Percentiles rank a stretch among this genome's conserved stretches.
These are phyloP conservation scores for Myathropa florea DNA, from an alignment of 2,888 invertebrate genomes.

Conservation along the genomic window DNA sequence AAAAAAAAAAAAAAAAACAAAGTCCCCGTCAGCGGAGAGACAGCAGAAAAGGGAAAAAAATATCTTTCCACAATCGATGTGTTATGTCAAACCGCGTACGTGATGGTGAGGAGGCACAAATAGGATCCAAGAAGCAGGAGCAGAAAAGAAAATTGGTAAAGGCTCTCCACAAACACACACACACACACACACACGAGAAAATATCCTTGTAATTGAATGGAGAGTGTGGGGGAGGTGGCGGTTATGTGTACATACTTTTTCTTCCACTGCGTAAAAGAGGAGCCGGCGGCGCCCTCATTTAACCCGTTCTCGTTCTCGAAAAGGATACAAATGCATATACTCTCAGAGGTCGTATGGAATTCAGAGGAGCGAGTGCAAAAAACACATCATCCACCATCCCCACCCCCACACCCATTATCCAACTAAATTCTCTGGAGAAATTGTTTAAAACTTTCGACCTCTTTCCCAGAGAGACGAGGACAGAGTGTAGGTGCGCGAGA, in stretches of 20 bases:
- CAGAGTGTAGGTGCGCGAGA: neutral
- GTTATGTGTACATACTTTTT: neutral
- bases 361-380: constrained; percentile 3
- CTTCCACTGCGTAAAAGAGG: constrained; percentile 6
- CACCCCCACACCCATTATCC: neutral
- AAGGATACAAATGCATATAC: constrained; percentile 4
- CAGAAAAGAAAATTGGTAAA: constrained; percentile 43
- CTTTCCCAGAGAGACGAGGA: constrained; percentile 73
- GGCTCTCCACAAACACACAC: constrained; percentile 17
- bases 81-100: constrained; percentile 49
- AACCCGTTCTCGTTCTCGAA: constrained; percentile 42
- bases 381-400: neutral
- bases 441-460: constrained; percentile 79
- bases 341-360: constrained; percentile 47
- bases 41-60: constrained; percentile 2
- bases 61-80: constrained; percentile 49
- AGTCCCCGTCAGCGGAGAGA: neutral
- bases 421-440: constrained; percentile 47
- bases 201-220: neutral
- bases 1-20: constrained; percentile 15
- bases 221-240: neutral
- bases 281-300: constrained; percentile 57
- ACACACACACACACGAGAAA: neutral
- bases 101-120: constrained; percentile 45
- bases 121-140: constrained; percentile 36